phyloP scores from a whole-genome alignment of 2,888 invertebrate genomes.

The Euspilapteryx auroguttella region DNA sequence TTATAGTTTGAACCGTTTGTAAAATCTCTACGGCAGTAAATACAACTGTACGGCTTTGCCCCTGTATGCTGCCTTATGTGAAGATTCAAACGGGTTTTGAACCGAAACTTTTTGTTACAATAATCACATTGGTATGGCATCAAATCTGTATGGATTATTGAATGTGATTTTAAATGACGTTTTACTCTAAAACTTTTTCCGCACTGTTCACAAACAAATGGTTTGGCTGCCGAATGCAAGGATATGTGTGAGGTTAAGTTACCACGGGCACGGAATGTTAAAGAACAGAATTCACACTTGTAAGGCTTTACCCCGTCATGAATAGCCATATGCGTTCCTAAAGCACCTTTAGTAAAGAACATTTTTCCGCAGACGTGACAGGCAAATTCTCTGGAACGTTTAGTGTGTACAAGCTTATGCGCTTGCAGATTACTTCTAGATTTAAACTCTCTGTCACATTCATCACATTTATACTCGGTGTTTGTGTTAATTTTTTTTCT shows the following conservation, averaged over 20 bases:
- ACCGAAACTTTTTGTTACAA: constrained; percentile 44
- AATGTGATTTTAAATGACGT: constrained; percentile 47
- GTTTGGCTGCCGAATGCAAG: constrained; percentile 37
- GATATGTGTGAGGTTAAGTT: constrained; percentile 41
- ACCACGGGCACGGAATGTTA: constrained; percentile 41
- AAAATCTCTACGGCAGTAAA: constrained; percentile 39
- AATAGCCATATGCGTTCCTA: constrained; percentile 38
- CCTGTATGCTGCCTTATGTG: constrained; percentile 51
- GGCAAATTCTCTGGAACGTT: constrained; percentile 37
- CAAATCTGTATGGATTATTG: constrained; percentile 45
- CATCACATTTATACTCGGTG: constrained; percentile 26
- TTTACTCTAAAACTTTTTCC: constrained; percentile 45
- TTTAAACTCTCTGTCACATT: constrained; percentile 40
- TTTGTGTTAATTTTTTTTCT: constrained; percentile 19
- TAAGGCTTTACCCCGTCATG: constrained; percentile 41
- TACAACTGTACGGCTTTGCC: constrained; percentile 41
- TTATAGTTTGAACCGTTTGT: constrained; percentile 52
- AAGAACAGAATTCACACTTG: constrained; percentile 42
- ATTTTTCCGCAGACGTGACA: constrained; percentile 50
- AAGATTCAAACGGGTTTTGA: constrained; percentile 41
- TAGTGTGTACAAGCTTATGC: constrained; percentile 42
- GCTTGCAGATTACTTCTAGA: constrained; percentile 34
- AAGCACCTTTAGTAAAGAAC: constrained; percentile 47
- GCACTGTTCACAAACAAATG: constrained; percentile 48
- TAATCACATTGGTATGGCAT: constrained; percentile 42